Evolutionary conservation across 2,113 vertebrate species (phyloP).

Genomic region (Ictalurus punctatus): DNA sequence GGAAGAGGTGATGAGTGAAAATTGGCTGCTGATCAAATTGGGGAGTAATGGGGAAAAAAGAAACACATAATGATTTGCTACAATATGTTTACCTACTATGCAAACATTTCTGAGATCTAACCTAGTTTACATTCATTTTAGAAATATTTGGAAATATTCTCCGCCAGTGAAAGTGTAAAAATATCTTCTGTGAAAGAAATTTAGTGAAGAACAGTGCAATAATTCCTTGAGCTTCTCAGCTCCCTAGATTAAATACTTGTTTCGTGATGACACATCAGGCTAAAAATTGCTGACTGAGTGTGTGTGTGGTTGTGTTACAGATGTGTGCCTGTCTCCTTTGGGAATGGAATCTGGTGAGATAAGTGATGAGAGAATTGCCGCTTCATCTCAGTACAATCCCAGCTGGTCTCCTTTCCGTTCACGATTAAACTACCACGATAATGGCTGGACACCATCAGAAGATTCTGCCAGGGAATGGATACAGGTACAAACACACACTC

Average conservation of each 20-base stretch:
- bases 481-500: slow-evolving; percentile 74
- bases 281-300: background rate
- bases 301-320: slow-evolving; percentile 14
- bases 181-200: background rate
- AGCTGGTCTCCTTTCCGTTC: slow-evolving; percentile 93
- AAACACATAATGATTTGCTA: background rate
- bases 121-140: background rate
- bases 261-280: background rate
- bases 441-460: slow-evolving; percentile 94
- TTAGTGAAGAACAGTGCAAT: background rate
- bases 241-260: background rate
- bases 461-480: slow-evolving; percentile 90
- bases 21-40: background rate
- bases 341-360: slow-evolving; percentile 96
- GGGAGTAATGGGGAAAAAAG: background rate
- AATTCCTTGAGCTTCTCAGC: background rate
- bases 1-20: background rate
- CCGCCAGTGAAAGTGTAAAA: background rate
- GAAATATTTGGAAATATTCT: background rate
- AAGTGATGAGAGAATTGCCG: slow-evolving; percentile 83
- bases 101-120: background rate
- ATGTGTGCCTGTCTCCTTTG: slow-evolving; percentile 86
- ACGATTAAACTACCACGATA: slow-evolving; percentile 89
- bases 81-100: background rate
- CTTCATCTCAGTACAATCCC: slow-evolving; percentile 91